A percentile compares a stretch with the other conserved stretches of the same genome.
Conservation (phyloP, 1,140 invertebrate genomes). For the Drosophila sturtevanti region DNA sequence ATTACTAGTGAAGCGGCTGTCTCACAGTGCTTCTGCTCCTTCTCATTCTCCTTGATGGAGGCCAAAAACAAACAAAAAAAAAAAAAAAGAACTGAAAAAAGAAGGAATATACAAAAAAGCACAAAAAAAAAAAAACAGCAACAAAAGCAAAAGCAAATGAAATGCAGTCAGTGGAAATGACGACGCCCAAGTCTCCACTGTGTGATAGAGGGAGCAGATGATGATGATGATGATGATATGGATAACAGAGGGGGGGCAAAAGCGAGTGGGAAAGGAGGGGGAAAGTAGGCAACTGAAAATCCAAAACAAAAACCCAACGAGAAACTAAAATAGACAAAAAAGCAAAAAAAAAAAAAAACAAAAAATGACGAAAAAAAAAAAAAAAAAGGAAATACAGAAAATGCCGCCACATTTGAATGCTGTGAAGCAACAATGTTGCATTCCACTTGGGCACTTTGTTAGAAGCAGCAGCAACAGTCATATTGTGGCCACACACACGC, state of each 20-base stretch:
- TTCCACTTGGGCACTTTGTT: slow-evolving; percentile 80
- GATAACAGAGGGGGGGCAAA: slow-evolving; percentile 19
- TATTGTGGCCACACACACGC: slow-evolving; percentile 45
- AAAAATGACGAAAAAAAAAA: slow-evolving; percentile 6
- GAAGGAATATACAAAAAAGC: too few species aligned
- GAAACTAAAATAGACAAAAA: slow-evolving; percentile 15
- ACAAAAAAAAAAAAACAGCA: slow-evolving; percentile 19
- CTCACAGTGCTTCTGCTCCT: slow-evolving; percentile 7
- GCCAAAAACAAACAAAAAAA: not conserved
- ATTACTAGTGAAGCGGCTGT: slow-evolving; percentile 70
- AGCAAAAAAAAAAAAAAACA: not conserved
- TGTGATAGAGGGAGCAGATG: slow-evolving; percentile 26
- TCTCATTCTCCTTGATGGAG: slow-evolving; percentile 15
- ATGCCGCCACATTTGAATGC: slow-evolving; percentile 78
- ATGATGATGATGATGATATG: slow-evolving; percentile 4
- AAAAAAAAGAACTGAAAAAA: too few species aligned
- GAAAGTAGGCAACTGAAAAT: slow-evolving; percentile 58
- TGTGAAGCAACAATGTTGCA: slow-evolving; percentile 80
- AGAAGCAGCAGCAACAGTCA: slow-evolving; percentile 61
- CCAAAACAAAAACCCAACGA: slow-evolving; percentile 38
- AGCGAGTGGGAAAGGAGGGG: not conserved
- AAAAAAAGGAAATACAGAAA: slow-evolving; percentile 50
- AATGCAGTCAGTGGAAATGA: slow-evolving; percentile 80
- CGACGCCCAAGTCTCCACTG: slow-evolving; percentile 35
- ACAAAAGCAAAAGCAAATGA: slow-evolving; percentile 64